phyloP scores from a whole-genome alignment of 2,113 vertebrate genomes.

The Hyla sarda region DNA sequence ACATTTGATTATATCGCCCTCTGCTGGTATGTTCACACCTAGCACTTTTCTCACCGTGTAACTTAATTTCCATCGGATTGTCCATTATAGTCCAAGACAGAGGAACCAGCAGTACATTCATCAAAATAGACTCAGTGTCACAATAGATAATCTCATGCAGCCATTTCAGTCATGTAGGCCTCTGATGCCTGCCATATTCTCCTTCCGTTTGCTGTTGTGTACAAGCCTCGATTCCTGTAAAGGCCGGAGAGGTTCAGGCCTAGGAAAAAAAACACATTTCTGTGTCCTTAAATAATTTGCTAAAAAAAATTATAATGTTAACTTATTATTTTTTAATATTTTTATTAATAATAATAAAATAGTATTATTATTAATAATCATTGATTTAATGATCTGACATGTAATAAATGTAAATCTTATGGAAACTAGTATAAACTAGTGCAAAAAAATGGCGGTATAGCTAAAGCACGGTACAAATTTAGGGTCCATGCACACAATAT shows the following conservation, averaged over 20 bases:
- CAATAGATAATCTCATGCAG: neutral
- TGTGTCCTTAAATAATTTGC: neutral
- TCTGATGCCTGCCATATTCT: neutral
- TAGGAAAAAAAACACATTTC: neutral
- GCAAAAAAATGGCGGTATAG: neutral
- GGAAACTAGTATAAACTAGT: neutral
- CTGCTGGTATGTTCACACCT: conserved; percentile 22
- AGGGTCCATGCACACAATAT: no score
- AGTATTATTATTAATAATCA: no score
- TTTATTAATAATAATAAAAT: no score
- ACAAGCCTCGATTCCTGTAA: neutral
- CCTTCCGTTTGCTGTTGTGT: neutral
- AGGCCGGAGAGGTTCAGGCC: neutral
- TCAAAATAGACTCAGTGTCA: conserved; percentile 10
- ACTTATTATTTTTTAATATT: no score
- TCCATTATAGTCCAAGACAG: neutral
- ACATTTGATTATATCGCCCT: conserved; percentile 49
- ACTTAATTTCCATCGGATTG: conserved; percentile 1
- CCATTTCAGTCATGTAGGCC: neutral
- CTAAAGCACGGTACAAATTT: neutral
- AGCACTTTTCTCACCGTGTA: neutral
- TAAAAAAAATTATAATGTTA: no score
- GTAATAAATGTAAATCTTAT: neutral
- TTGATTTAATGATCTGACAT: neutral
- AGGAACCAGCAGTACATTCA: neutral